phyloP scores from a whole-genome alignment of 2,888 invertebrate species.

The Eremobia ochroleuca region DNA sequence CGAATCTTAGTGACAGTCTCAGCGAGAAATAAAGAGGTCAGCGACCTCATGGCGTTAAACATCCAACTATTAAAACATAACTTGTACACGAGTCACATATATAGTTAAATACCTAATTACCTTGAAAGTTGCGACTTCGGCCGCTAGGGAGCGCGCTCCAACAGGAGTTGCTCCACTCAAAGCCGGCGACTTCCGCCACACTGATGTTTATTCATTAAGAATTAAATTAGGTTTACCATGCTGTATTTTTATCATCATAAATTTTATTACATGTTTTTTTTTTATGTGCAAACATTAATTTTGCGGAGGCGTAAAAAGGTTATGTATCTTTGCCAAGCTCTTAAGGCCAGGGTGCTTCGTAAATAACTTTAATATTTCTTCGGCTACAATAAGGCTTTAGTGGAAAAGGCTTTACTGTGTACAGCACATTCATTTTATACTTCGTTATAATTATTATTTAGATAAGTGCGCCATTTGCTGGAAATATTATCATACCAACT shows the following conservation, averaged over 20 bases:
- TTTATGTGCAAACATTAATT: conserved; percentile 63
- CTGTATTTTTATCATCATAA: conserved; percentile 57
- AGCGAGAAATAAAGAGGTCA: neutral
- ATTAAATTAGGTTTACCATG: conserved; percentile 59
- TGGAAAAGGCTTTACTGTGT: conserved; percentile 31
- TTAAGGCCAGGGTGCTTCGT: conserved; percentile 49
- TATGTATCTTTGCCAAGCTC: conserved; percentile 60
- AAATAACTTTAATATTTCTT: conserved; percentile 63
- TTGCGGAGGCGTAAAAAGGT: conserved; percentile 57
- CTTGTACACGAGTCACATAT: conserved; percentile 28
- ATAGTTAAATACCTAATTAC: conserved; percentile 58
- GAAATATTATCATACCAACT: neutral
- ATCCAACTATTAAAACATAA: conserved; percentile 8
- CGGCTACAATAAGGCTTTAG: conserved; percentile 50
- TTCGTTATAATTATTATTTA: conserved; percentile 31
- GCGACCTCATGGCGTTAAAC: neutral
- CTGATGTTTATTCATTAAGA: conserved; percentile 67
- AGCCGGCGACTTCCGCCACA: conserved; percentile 47
- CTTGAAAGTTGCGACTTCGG: conserved; percentile 49
- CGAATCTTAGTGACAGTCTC: neutral
- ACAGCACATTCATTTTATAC: conserved; percentile 12
- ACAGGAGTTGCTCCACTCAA: conserved; percentile 52
- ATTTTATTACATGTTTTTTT: conserved; percentile 49
- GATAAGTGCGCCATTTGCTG: conserved; percentile 10
- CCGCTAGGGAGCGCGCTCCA: conserved; percentile 34